Base-by-base conservation (phyloP, 2,113 vertebrate genomes). In the Myotis lucifugus region DNA sequence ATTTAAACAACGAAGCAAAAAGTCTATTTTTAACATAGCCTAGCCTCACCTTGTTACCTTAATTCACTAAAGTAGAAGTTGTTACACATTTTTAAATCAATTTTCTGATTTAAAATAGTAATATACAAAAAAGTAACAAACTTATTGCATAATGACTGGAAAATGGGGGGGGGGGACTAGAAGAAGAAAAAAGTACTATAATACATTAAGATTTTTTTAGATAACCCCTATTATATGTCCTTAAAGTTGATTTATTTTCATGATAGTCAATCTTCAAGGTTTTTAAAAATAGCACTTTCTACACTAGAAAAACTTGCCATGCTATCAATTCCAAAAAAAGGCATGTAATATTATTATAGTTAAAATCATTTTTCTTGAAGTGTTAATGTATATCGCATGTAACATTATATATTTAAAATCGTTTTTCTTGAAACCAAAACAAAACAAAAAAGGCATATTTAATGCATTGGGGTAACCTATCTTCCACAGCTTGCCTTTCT, bases 401-500 rank as follows among this genome's bases (percentile, higher is more conserved):
- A 54, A 54, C 54, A 54, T 54, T 54, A 54, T 54, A 54, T 54
- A 54, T 21, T 54, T 54, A 21, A 54, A 54, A 54, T 54, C 4
- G 2, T 21, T 54, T 54, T 21, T 54, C 54, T 54, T 54, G 18
- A 21, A 54, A 54, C 7, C 54, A 54, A 54, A 54, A 54, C 54
- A 50, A 50, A 54, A 54, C 54, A 54, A 54, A 54, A 54, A 21
- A 98, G 27, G 15, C 70, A 1, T 95, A 5, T 10, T 93, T 85
- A 79, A 97, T 88, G 8, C 2, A 66, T 97, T 98, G 98, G 19
- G 96, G 98, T 72, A 78, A 98, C 17, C 90, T 94, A 0, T 29
- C 17, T 17, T 98, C 98, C 96, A 98, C 91, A 34, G 52, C 97
- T 93, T 93, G 66, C 1, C 0, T 97, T 72, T 67, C 40, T 73